Evolutionary conservation across 2,888 invertebrate species (phyloP).

Genomic region (Clanis bilineata): DNA sequence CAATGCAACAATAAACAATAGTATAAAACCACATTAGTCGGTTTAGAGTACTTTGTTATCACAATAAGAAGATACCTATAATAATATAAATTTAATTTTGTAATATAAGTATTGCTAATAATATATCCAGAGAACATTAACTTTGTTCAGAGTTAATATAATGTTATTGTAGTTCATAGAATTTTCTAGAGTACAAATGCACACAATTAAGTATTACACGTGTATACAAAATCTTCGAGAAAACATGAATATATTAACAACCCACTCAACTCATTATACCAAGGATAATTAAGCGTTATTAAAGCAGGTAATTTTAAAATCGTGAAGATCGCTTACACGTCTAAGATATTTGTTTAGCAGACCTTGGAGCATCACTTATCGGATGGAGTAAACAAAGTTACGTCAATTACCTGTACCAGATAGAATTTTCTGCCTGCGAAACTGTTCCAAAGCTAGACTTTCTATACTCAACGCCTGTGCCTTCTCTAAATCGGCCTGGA

Average conservation of each 20-base stretch:
- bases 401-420: slow-evolving; percentile 70
- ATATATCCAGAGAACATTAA: too few relatives aligned
- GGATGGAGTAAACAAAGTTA: slow-evolving; percentile 61
- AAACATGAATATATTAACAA: not conserved
- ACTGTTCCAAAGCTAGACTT: slow-evolving; percentile 92
- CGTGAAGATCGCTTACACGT: not conserved
- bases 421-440: slow-evolving; percentile 86
- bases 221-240: not conserved
- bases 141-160: too few relatives aligned
- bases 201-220: too few relatives aligned
- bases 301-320: not conserved
- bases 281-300: not conserved
- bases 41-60: too few relatives aligned
- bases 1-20: too few relatives aligned
- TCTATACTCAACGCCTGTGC: slow-evolving; percentile 94
- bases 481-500: slow-evolving; percentile 92
- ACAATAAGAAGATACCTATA: too few relatives aligned
- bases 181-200: too few relatives aligned
- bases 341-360: slow-evolving; percentile 17
- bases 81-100: too few relatives aligned
- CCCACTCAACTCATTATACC: not conserved
- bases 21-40: too few relatives aligned
- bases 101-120: too few relatives aligned
- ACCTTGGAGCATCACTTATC: slow-evolving; percentile 45
- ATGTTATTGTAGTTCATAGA: too few relatives aligned